These are phyloP conservation scores for Propsilocerus akamusi DNA, from an alignment of 1,140 invertebrate species.

Conservation along the genomic window DNA sequence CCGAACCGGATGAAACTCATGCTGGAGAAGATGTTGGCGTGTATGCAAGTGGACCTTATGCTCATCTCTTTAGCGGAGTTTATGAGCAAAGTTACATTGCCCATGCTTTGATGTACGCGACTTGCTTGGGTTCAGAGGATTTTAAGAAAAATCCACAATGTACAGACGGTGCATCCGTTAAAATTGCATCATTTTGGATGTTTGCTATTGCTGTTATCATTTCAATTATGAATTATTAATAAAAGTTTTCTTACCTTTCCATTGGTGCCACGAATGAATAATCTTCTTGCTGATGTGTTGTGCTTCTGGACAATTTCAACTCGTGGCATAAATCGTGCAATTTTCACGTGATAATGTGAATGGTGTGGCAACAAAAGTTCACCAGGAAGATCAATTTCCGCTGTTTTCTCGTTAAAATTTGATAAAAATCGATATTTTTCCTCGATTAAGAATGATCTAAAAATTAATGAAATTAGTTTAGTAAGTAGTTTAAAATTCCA, in stretches of 20 bases:
- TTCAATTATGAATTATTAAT: not conserved
- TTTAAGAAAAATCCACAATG: too few species aligned
- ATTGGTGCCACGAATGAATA: slow-evolving; percentile 90
- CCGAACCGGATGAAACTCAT: slow-evolving; percentile 26
- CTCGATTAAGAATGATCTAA: slow-evolving; percentile 74
- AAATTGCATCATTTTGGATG: too few species aligned
- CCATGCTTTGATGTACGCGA: too few species aligned
- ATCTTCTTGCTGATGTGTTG: slow-evolving; percentile 78
- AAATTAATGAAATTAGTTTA: slow-evolving; percentile 25
- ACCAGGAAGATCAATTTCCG: slow-evolving; percentile 90
- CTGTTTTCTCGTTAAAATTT: slow-evolving; percentile 88
- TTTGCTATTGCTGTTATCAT: too few species aligned
- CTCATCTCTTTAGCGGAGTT: too few species aligned
- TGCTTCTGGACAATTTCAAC: slow-evolving; percentile 95
- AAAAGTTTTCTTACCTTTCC: slow-evolving; percentile 36
- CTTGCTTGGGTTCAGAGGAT: too few species aligned
- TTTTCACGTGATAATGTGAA: slow-evolving; percentile 82
- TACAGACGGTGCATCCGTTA: too few species aligned
- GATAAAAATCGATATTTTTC: slow-evolving; percentile 91
- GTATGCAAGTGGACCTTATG: slow-evolving; percentile 39
- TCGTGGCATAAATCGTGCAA: slow-evolving; percentile 90
- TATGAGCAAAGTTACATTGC: too few species aligned
- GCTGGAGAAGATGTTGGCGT: slow-evolving; percentile 48
- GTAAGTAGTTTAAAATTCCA: not conserved
- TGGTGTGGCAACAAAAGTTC: slow-evolving; percentile 90